A percentile compares a stretch with the other conserved stretches of the same genome.
phyloP scores from a whole-genome alignment of 2,797 vertebrate genomes.

The Borostomias antarcticus region DNA sequence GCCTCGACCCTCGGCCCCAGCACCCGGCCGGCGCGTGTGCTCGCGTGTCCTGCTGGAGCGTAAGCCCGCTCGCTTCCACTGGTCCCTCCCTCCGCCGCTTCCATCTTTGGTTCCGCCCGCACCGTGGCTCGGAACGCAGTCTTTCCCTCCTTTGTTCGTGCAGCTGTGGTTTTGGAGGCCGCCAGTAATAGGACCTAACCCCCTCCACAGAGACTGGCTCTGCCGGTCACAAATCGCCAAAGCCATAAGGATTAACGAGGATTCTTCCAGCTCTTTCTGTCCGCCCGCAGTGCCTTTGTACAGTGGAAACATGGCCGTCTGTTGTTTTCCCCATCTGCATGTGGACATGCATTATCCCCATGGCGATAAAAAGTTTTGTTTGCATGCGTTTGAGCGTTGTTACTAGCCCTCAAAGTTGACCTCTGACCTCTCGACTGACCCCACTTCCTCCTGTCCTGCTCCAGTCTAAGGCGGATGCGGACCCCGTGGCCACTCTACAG shows the following conservation, averaged over 20 bases:
- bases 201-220: neutral
- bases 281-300: neutral
- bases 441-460: constrained; percentile 45
- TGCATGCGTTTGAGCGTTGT: constrained; percentile 15
- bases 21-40: constrained; percentile 20
- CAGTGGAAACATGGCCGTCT: too few species aligned
- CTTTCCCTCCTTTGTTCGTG: neutral
- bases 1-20: neutral
- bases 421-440: constrained; percentile 11
- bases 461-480: constrained; percentile 74
- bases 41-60: constrained; percentile 65
- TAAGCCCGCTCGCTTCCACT: constrained; percentile 73
- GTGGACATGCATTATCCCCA: neutral
- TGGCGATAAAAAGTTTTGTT: too few species aligned
- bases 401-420: constrained; percentile 5
- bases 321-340: neutral
- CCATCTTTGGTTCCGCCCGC: constrained; percentile 16
- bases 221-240: neutral
- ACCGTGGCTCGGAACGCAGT: neutral
- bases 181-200: constrained; percentile 2
- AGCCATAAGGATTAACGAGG: neutral
- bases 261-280: neutral
- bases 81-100: constrained; percentile 36
- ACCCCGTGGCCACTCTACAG: constrained; percentile 77
- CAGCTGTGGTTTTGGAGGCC: neutral